phyloP scores from a whole-genome alignment of 2,797 vertebrate genomes.

The Sebastes hubbsi region DNA sequence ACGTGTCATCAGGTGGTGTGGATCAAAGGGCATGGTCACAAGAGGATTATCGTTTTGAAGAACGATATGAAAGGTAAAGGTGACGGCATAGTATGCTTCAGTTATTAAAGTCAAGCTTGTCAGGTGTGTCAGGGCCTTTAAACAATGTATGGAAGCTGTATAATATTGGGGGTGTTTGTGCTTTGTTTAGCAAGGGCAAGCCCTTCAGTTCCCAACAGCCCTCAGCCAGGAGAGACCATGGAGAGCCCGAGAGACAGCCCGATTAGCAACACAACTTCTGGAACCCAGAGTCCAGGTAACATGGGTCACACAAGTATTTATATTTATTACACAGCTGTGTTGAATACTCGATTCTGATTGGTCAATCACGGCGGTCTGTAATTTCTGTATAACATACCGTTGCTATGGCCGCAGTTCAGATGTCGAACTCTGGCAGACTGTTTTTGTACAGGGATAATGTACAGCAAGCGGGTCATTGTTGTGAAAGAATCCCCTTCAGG shows the following conservation, averaged over 20 bases:
- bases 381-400: no score
- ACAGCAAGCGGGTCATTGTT: no score
- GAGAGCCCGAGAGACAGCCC: conserved; percentile 68
- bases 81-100: not conserved
- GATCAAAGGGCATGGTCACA: conserved; percentile 98
- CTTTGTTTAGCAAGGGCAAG: conserved; percentile 68
- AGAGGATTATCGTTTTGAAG: conserved; percentile 98
- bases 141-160: not conserved
- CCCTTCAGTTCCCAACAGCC: conserved; percentile 69
- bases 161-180: conserved; percentile 2
- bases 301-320: not conserved
- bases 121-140: not conserved
- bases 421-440: no score
- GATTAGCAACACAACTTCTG: conserved; percentile 47
- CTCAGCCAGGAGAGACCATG: conserved; percentile 53
- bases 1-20: conserved; percentile 89
- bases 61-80: conserved; percentile 97
- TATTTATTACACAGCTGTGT: not conserved
- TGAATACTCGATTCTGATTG: no score
- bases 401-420: no score
- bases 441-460: no score
- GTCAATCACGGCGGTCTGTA: no score
- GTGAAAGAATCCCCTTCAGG: no score
- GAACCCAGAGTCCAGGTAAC: conserved; percentile 72
- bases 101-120: not conserved